These are phyloP conservation scores for Alces alces DNA, from an alignment of 2,113 vertebrate species.

Conservation along the genomic window DNA sequence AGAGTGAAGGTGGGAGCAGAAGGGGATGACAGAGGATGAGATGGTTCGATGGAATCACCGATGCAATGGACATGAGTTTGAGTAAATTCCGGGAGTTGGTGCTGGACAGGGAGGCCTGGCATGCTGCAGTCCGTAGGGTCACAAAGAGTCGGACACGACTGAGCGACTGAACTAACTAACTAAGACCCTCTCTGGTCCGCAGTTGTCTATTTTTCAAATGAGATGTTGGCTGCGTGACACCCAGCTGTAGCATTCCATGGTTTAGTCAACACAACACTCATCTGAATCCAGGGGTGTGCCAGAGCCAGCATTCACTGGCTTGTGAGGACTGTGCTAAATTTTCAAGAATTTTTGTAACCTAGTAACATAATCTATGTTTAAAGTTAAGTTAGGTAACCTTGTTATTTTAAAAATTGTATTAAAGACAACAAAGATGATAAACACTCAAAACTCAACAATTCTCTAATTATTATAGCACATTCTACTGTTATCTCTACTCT, in stretches of 20 bases:
- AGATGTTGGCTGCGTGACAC: not conserved
- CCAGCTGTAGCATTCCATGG: not conserved
- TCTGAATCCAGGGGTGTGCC: not conserved
- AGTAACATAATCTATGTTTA: not conserved
- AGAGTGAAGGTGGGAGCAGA: not conserved
- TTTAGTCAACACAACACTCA: too few species aligned
- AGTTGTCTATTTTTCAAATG: not conserved
- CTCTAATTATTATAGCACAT: not conserved
- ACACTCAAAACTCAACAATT: not conserved
- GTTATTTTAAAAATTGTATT: not conserved
- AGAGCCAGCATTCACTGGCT: not conserved
- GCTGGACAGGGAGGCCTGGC: not conserved
- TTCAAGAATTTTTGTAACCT: not conserved
- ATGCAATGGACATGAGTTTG: not conserved
- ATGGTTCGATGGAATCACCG: not conserved
- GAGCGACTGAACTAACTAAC: not conserved
- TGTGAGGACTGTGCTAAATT: not conserved
- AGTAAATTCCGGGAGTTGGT: not conserved
- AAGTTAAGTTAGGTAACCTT: not conserved
- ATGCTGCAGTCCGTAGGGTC: rapidly evolving
- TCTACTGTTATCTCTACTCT: not conserved
- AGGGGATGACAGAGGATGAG: not conserved
- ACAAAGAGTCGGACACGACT: rapidly evolving
- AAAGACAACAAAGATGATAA: not conserved
- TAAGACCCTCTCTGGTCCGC: not conserved